Conservation (phyloP, 2,113 vertebrate genomes). For the Chloebia gouldiae region DNA sequence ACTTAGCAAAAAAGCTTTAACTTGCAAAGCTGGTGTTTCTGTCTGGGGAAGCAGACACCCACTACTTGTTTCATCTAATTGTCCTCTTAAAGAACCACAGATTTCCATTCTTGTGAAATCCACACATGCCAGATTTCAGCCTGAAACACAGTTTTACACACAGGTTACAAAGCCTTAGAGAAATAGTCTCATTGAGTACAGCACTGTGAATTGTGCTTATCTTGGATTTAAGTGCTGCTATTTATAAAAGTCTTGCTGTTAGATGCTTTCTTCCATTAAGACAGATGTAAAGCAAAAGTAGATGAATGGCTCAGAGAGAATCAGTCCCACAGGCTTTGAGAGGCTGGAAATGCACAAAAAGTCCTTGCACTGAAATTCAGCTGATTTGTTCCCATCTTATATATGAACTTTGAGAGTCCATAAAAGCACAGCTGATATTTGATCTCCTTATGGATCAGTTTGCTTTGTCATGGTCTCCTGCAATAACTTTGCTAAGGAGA, state of each 20-base stretch:
- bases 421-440: background rate
- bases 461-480: background rate
- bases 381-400: background rate
- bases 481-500: background rate
- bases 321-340: background rate
- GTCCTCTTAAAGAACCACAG: background rate
- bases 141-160: background rate
- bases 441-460: background rate
- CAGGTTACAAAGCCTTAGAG: background rate
- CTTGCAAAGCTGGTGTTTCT: background rate
- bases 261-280: background rate
- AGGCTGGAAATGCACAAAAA: background rate
- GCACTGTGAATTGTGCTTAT: background rate
- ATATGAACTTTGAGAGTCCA: background rate
- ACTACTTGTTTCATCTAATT: background rate
- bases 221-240: constrained; percentile 23
- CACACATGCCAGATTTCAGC: background rate
- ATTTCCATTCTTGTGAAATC: background rate
- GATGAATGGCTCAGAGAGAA: background rate
- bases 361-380: background rate
- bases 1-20: background rate
- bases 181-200: background rate
- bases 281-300: background rate
- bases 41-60: background rate
- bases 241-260: background rate